Evolutionary conservation across 2,888 invertebrate species (phyloP).

Genomic region (Patella pellucida): DNA sequence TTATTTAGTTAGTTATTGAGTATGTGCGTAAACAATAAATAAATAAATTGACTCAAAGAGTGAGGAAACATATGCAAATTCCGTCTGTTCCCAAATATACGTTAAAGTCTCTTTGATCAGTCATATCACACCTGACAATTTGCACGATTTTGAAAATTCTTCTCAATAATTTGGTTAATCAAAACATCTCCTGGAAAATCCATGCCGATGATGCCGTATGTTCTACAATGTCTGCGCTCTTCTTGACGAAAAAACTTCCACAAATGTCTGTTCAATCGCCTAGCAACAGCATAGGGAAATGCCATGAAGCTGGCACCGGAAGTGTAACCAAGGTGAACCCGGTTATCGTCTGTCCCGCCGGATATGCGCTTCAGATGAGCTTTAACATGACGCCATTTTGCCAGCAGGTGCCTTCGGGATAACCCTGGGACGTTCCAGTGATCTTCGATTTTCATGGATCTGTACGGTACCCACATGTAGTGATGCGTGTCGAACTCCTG

Average conservation of each 20-base stretch:
- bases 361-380: background rate
- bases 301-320: slow-evolving; percentile 3
- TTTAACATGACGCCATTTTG: background rate
- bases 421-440: background rate
- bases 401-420: background rate
- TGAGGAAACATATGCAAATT: too few species aligned
- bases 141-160: background rate
- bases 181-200: background rate
- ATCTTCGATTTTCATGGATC: background rate
- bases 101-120: too few species aligned
- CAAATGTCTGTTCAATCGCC: background rate
- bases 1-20: too few species aligned
- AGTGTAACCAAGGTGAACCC: background rate
- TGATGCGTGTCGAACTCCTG: background rate
- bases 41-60: too few species aligned
- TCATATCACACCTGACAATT: too few species aligned
- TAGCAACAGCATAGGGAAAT: background rate
- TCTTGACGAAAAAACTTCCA: background rate
- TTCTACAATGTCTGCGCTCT: background rate
- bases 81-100: too few species aligned
- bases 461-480: background rate
- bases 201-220: background rate
- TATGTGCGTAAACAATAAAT: too few species aligned
- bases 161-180: background rate
- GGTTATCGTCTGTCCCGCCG: background rate